Base-by-base conservation (phyloP, 2,888 invertebrate species). In the Xanthostigma xanthostigma region DNA sequence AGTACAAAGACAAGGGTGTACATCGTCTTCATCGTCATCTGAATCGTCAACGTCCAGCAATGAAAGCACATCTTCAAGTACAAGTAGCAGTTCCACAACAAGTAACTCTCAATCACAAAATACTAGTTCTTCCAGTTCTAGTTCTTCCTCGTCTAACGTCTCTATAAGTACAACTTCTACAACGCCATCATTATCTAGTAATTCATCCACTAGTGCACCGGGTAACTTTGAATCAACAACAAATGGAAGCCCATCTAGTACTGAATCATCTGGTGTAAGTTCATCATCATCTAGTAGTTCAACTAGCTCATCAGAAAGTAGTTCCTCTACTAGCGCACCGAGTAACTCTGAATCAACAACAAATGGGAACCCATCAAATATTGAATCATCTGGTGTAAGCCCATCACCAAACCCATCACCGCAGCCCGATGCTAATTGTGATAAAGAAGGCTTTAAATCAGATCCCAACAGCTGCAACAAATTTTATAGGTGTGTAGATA, bases 401-500 rank as follows among this genome's bases (percentile, higher is more conserved):
- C 44, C 48, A 39, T 27, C 42, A 35, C 9, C 42, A n/a, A 12
- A 17, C 27, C 27, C 27, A 1, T 10, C 42, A 27, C 3, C 17
- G 12, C 11, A 38, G 8, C 38, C 39, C 34, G 57, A 53, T 41
- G 63, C 65, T 51, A 58, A 60, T 45, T 84, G 84, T 60, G 67
- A 63, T n/a, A 62, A 67, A 53, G 81, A 83, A 61, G 88, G 88
- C 44, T 88, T 84, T 62, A 74, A 79, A 58, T 76, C 78, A 11
- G 78, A 87, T 63, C 69, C 73, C 38, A 67, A 67, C 41, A 74
- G 86, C 59, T 88, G 87, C 59, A 77, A 72, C 51, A 83, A 79
- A 61, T 88, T 87, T 67, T 84, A 84, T 61, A 74, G 86, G 54
- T 88, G 88, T 64, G 84, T 85, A 17, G 69, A 72, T 50, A 72